A percentile compares a stretch with the other conserved stretches of the same genome.
phyloP scores from a whole-genome alignment of 2,888 invertebrate genomes.

The Xestia ashworthii region DNA sequence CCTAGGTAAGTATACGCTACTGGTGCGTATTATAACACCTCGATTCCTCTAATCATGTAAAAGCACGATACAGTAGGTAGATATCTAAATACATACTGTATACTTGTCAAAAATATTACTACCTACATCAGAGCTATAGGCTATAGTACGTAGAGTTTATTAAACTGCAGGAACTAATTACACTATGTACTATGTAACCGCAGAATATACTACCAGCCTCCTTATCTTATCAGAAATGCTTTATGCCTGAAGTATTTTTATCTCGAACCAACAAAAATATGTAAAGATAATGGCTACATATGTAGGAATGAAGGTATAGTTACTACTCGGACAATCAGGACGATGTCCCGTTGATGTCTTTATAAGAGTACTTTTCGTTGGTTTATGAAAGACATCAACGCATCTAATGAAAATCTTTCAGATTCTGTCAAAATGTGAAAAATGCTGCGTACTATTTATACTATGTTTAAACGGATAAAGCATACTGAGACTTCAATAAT shows the following conservation, averaged over 20 bases:
- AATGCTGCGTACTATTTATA: not conserved
- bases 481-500: not conserved
- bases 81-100: not conserved
- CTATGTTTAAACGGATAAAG: not conserved
- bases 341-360: constrained; percentile 80
- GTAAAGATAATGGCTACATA: constrained; percentile 26
- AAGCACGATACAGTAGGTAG: not conserved
- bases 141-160: not conserved
- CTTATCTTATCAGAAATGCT: constrained; percentile 50
- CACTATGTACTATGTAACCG: constrained; percentile 1
- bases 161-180: constrained; percentile 28
- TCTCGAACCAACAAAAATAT: constrained; percentile 41
- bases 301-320: not conserved
- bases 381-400: constrained; percentile 84
- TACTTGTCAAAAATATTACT: not conserved
- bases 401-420: constrained; percentile 52
- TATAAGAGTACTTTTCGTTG: constrained; percentile 69
- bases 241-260: constrained; percentile 27
- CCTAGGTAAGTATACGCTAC: not conserved
- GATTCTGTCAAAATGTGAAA: not conserved
- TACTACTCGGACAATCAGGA: constrained; percentile 5
- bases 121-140: not conserved
- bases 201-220: not conserved
- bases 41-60: too few relatives aligned
- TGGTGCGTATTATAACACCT: too few relatives aligned